These are phyloP conservation scores for Arrhopalites spinosus DNA, from an alignment of 2,888 invertebrate species.

Conservation along the genomic window DNA sequence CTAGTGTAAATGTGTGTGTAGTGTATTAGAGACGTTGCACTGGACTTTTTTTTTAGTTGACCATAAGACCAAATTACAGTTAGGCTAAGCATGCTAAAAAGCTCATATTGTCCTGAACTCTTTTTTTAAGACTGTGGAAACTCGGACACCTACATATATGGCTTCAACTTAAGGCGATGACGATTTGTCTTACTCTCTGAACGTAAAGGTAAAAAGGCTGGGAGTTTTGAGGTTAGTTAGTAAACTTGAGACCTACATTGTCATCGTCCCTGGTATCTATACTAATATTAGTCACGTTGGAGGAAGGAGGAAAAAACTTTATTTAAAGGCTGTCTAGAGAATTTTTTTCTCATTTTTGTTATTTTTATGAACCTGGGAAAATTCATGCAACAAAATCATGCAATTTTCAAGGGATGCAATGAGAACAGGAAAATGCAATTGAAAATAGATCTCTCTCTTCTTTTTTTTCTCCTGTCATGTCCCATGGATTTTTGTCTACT, in stretches of 20 bases:
- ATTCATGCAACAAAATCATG: too few relatives aligned
- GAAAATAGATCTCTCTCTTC: too few relatives aligned
- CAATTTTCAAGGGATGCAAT: too few relatives aligned
- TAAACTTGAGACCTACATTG: conserved; percentile 33
- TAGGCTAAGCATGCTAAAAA: conserved; percentile 22
- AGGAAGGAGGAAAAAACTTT: background rate
- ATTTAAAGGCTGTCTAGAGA: background rate
- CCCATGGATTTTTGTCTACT: too few relatives aligned
- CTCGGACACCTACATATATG: conserved; percentile 39
- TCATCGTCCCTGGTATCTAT: background rate
- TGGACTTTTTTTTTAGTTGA: conserved; percentile 21
- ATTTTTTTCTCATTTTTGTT: background rate
- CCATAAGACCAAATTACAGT: conserved; percentile 36
- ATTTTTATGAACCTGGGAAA: too few relatives aligned
- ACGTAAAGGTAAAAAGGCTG: background rate
- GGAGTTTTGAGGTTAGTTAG: conserved; percentile 32
- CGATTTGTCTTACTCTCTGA: background rate
- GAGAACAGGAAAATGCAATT: too few relatives aligned
- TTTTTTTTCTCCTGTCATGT: too few relatives aligned
- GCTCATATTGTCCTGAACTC: conserved; percentile 27
- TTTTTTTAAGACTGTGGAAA: conserved; percentile 40
- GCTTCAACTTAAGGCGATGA: background rate
- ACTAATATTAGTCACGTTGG: conserved; percentile 17
- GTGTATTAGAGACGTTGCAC: too few relatives aligned
- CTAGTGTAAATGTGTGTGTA: too few relatives aligned